A percentile compares a stretch with the other conserved stretches of the same genome.
Conservation (phyloP, 2,113 vertebrate genomes). For the Pseudolaguvia tuberculata region DNA sequence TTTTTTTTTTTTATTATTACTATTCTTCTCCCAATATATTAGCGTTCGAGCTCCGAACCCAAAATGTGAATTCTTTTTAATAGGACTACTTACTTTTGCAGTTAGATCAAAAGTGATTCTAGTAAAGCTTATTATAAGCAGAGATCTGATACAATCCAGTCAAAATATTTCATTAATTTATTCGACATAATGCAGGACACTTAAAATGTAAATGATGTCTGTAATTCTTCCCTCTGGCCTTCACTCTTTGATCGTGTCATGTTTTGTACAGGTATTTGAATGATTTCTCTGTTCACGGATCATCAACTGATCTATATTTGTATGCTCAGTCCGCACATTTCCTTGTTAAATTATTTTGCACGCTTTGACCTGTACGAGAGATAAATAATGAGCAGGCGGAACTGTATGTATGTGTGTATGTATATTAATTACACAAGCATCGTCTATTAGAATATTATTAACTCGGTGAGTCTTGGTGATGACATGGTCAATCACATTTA, state of each 20-base stretch:
- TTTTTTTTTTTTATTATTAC: too few relatives aligned
- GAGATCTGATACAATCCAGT: not conserved
- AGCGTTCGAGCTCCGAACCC: not conserved
- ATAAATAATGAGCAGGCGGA: slow-evolving; percentile 16
- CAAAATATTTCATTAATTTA: not conserved
- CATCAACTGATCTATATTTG: slow-evolving; percentile 31
- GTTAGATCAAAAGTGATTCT: too few relatives aligned
- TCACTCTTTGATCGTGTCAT: slow-evolving; percentile 27
- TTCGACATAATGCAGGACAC: not conserved
- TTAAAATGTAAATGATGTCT: not conserved
- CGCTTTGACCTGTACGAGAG: slow-evolving; percentile 27
- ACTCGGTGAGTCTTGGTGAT: slow-evolving; percentile 23
- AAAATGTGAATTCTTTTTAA: not conserved
- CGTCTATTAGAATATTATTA: slow-evolving; percentile 23
- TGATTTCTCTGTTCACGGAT: slow-evolving; percentile 29
- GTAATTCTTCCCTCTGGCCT: slow-evolving; percentile 18
- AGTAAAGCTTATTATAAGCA: not conserved
- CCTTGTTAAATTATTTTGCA: slow-evolving; percentile 30
- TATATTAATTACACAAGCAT: slow-evolving; percentile 34
- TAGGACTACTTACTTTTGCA: not conserved
- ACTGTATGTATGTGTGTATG: slow-evolving; percentile 29
- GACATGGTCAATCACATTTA: slow-evolving; percentile 22
- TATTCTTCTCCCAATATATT: too few relatives aligned
- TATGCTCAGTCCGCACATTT: slow-evolving; percentile 33
- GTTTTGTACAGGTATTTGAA: slow-evolving; percentile 11